Evolutionary conservation across 2,888 invertebrate genomes (phyloP).

Genomic region (Subacronicta megacephala): DNA sequence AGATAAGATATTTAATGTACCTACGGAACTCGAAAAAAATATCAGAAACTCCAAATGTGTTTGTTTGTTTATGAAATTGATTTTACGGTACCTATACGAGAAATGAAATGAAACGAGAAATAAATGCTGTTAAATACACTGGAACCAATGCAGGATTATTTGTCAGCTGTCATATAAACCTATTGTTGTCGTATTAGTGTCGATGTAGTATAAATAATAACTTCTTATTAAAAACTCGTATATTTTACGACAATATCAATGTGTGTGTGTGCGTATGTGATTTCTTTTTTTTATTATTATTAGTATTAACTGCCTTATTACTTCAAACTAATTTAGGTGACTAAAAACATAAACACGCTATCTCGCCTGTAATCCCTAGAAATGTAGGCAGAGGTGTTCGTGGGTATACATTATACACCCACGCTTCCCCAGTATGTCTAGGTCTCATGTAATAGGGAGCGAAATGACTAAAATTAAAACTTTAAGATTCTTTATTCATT

Average conservation of each 20-base stretch:
- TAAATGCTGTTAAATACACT: conserved; percentile 18
- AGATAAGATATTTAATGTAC: background rate
- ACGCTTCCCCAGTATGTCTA: no score
- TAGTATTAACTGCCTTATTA: no score
- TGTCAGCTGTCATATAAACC: conserved; percentile 26
- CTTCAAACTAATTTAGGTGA: no score
- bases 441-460: no score
- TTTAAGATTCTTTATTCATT: no score
- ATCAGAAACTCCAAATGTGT: conserved; percentile 5
- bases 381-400: no score
- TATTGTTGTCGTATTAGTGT: conserved; percentile 32
- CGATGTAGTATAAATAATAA: conserved; percentile 24
- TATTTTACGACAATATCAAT: conserved; percentile 17
- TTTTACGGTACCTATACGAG: conserved; percentile 52
- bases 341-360: no score
- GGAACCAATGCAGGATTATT: conserved; percentile 20
- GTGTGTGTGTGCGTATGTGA: background rate
- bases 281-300: background rate
- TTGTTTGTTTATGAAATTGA: conserved; percentile 63
- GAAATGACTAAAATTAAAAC: no score
- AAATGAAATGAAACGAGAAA: no score
- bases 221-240: conserved; percentile 30
- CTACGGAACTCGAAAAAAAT: conserved; percentile 38
- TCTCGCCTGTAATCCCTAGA: no score
- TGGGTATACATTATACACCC: no score